Evolutionary conservation across 1,140 invertebrate genomes (phyloP).

Genomic region (Temnothorax nylanderi): DNA sequence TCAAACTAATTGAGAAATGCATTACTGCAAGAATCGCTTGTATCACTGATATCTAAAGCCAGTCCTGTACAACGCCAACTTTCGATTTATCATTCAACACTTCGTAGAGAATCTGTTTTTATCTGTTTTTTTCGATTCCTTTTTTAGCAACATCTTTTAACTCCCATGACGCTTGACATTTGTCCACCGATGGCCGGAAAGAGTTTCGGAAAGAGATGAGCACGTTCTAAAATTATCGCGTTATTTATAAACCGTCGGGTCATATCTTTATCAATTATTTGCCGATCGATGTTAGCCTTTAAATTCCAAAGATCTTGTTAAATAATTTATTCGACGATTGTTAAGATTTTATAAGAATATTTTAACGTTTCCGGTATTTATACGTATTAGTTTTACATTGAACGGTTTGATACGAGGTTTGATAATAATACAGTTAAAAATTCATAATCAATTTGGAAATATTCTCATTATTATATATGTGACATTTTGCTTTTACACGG

Average conservation of each 20-base stretch:
- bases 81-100: neutral
- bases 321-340: conserved; percentile 8
- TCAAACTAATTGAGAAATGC: neutral
- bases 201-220: neutral
- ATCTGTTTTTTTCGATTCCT: neutral
- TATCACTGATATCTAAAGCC: neutral
- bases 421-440: neutral
- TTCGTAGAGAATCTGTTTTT: neutral
- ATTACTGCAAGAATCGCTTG: neutral
- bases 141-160: neutral
- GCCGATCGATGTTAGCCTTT: conserved; percentile 5
- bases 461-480: neutral
- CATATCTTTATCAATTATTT: conserved; percentile 23
- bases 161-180: conserved; percentile 19
- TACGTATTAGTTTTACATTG: neutral
- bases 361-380: neutral
- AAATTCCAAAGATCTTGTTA: neutral
- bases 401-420: neutral
- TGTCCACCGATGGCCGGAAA: neutral
- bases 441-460: neutral
- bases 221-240: neutral
- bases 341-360: neutral
- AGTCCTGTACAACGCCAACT: neutral
- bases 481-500: neutral
- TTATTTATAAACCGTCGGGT: neutral